Percentiles rank a stretch among this genome's conserved stretches.
These are phyloP conservation scores for Melanotaenia trifasciata DNA, from an alignment of 2,797 vertebrate species.

Conservation along the genomic window DNA sequence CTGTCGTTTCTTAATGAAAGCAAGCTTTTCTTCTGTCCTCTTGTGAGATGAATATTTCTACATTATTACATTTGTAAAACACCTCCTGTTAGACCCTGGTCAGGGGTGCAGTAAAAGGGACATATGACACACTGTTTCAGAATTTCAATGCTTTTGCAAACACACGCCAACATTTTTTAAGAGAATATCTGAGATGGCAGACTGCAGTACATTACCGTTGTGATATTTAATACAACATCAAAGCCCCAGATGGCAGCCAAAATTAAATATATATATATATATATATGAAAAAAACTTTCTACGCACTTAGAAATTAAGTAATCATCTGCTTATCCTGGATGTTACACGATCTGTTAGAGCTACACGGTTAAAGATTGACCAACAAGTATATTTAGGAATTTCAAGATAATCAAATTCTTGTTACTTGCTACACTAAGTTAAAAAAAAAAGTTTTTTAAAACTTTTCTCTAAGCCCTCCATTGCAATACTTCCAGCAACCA, in stretches of 20 bases:
- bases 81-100: not conserved
- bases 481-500: not conserved
- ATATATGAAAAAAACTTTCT: too few species aligned
- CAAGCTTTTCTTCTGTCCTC: constrained; percentile 9
- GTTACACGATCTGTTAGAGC: not conserved
- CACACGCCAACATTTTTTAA: not conserved
- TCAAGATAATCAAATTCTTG: not conserved
- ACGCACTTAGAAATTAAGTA: not conserved
- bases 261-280: too few species aligned
- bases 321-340: not conserved
- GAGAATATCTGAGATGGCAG: not conserved
- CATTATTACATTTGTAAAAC: constrained; percentile 31
- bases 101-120: constrained; percentile 28
- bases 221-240: not conserved
- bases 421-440: constrained; percentile 12
- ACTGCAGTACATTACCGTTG: not conserved
- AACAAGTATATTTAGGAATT: not conserved
- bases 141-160: not conserved
- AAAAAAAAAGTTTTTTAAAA: constrained; percentile 39
- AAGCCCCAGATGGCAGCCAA: constrained; percentile 5
- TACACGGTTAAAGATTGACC: not conserved
- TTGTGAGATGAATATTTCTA: constrained; percentile 18
- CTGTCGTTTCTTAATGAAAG: constrained; percentile 8
- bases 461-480: constrained; percentile 25
- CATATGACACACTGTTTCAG: constrained; percentile 4